phyloP scores from a whole-genome alignment of 2,888 invertebrate genomes.

The Drosophila multiciliata region DNA sequence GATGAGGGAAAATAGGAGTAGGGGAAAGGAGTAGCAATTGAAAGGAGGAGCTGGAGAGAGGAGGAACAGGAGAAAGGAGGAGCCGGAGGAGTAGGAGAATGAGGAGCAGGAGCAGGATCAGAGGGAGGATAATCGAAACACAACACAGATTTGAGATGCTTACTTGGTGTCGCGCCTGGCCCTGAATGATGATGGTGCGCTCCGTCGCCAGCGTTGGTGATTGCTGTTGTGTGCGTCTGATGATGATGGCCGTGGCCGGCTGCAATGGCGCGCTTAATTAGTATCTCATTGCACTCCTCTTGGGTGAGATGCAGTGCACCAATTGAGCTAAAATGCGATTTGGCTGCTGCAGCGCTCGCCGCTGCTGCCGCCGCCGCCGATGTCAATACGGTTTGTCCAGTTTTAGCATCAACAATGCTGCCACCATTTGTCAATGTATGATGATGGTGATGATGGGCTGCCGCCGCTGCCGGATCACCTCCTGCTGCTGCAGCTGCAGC shows the following conservation, averaged over 20 bases:
- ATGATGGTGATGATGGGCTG: constrained; percentile 77
- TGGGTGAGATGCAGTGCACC: constrained; percentile 91
- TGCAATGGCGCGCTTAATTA: constrained; percentile 91
- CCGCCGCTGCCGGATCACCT: constrained; percentile 44
- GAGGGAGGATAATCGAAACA: constrained; percentile 53
- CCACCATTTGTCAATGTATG: constrained; percentile 85
- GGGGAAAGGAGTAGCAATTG: constrained; percentile 25
- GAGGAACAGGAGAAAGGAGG: constrained; percentile 14
- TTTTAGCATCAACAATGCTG: constrained; percentile 84
- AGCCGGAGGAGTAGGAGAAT: not conserved
- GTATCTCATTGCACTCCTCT: constrained; percentile 91
- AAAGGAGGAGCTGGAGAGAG: constrained; percentile 21
- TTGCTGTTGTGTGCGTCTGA: constrained; percentile 83
- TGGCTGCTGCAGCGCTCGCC: constrained; percentile 77
- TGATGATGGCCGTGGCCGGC: constrained; percentile 87
- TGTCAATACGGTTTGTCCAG: constrained; percentile 84
- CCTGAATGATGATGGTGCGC: constrained; percentile 72
- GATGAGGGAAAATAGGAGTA: constrained; percentile 18
- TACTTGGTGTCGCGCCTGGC: constrained; percentile 82
- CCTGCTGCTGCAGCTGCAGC: constrained; percentile 60
- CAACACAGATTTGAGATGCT: constrained; percentile 82
- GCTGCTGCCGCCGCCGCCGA: constrained; percentile 73
- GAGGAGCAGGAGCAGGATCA: constrained; percentile 27
- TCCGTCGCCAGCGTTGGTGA: constrained; percentile 83
- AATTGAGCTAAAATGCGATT: constrained; percentile 88